Evolutionary conservation across 1,140 invertebrate genomes (phyloP).

Genomic region (Diplogasteroides magnus): DNA sequence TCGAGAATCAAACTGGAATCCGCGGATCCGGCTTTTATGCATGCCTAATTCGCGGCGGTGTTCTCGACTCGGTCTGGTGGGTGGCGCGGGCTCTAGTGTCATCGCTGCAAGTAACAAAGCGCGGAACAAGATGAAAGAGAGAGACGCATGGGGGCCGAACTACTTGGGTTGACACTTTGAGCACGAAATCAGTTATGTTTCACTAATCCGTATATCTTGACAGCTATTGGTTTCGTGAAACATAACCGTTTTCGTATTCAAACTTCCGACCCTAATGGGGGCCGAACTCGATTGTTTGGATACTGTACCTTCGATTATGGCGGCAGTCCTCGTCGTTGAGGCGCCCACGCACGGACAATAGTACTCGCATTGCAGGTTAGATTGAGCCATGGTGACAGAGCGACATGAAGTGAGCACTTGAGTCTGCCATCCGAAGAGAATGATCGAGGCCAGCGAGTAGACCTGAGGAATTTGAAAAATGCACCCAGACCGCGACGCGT

Average conservation of each 20-base stretch:
- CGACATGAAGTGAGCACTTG: constrained; percentile 45
- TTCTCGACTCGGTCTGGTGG: constrained; percentile 1
- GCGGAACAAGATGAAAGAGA: constrained; percentile 15
- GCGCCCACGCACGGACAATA: constrained; percentile 54
- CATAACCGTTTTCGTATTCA: too few relatives aligned
- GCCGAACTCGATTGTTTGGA: too few relatives aligned
- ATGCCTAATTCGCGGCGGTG: constrained; percentile 1
- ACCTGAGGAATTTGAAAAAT: constrained; percentile 40
- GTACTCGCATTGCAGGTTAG: constrained; percentile 54
- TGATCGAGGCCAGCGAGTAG: constrained; percentile 47
- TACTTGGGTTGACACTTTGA: too few relatives aligned
- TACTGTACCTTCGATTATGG: constrained; percentile 51
- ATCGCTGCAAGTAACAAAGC: constrained; percentile 2
- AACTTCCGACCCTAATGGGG: too few relatives aligned
- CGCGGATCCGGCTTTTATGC: not conserved
- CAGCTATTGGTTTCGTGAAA: too few relatives aligned
- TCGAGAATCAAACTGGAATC: constrained; percentile 1
- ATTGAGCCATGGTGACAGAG: constrained; percentile 52
- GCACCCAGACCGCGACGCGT: not conserved
- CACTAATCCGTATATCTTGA: too few relatives aligned
- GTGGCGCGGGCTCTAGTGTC: constrained; percentile 3
- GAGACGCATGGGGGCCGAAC: too few relatives aligned
- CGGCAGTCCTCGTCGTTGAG: constrained; percentile 50
- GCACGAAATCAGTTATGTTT: too few relatives aligned
- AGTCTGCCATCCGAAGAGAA: constrained; percentile 51